Evolutionary conservation across 2,797 vertebrate species (phyloP).

Genomic region (Notolabrus celidotus): DNA sequence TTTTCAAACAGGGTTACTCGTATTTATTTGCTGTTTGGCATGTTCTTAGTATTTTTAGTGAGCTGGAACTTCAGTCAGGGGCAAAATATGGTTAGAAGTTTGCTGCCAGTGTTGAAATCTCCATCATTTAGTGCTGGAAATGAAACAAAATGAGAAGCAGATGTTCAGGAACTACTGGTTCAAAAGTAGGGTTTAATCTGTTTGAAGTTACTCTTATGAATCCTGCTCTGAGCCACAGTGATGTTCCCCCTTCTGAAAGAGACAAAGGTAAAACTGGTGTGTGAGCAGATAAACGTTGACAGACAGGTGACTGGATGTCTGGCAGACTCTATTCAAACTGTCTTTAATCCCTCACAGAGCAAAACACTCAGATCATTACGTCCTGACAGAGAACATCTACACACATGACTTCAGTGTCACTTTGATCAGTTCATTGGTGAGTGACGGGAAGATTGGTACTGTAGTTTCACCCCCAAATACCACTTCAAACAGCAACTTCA

Average conservation of each 20-base stretch:
- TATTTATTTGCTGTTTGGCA: not conserved
- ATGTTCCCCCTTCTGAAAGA: conserved; percentile 16
- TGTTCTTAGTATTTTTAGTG: conserved; percentile 2
- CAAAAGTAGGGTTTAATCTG: conserved; percentile 10
- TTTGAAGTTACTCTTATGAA: conserved; percentile 16
- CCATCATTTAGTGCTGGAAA: not conserved
- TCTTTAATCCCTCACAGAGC: conserved; percentile 43
- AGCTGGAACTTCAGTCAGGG: not conserved
- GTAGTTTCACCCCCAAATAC: conserved; percentile 39
- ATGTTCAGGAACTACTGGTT: conserved; percentile 22
- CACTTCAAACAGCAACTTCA: conserved; percentile 56
- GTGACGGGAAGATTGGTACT: conserved; percentile 56
- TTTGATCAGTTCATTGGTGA: conserved; percentile 64
- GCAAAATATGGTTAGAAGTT: conserved; percentile 4
- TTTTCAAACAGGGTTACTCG: not conserved
- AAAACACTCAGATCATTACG: conserved; percentile 36
- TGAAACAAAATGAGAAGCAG: conserved; percentile 34
- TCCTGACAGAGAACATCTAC: conserved; percentile 39
- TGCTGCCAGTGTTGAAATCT: not conserved
- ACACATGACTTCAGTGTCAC: conserved; percentile 37
- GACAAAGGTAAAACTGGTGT: not conserved
- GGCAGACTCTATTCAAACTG: conserved; percentile 14
- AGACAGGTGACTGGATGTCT: conserved; percentile 35
- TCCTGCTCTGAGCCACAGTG: conserved; percentile 10
- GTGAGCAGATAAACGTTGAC: conserved; percentile 26